Evolutionary conservation across 53 echinoderm and acorn worm genomes (phyloP), one percentile per base, ranked within the genome.

Genomic region (Henricia sp.): DNA sequence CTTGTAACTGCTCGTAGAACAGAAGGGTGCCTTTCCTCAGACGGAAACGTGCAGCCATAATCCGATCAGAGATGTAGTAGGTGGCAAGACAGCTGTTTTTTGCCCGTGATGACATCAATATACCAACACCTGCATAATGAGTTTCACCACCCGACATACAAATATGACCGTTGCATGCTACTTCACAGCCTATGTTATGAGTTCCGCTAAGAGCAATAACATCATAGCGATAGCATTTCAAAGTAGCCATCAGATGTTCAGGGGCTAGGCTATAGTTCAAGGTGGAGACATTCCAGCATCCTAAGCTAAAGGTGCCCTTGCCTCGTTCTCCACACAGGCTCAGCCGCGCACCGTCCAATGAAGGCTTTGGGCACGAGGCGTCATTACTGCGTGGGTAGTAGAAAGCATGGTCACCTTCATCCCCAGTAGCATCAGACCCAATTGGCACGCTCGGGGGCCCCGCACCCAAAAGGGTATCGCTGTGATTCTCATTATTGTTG

Each of bases 41-140:
- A 37, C 39, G 38, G 38, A 82, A 55, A 24, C 82, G 48, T 21
- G 55, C 63, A 63, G 82, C 65, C 82, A 82, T 82, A 40, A 82
- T 52, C 43, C 64, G 38, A 55, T 82, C 65, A 37, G 82, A 82
- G 1, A 82, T 42, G 62, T 23, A 64, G 32, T 64, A 76, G 37
- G 56, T 34, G 52, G 77, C 50, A 72, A 44, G 50, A 5, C 29
- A 32, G 52, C 23, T 44, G 44, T 48, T 17, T 72, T 72, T 72
- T 19, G 72, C 72, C 24, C 50, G 50, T 32, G 33, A 20, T 4
- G 72, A 72, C 72, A 72, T 72, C 46, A 72, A 32, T 30, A 72
- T 72, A 23, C 72, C 72, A 14, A 72, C 72, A 72, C 52, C n/a
- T n/a, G n/a, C n/a, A n/a, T n/a, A n/a, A n/a, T n/a, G n/a, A n/a